Evolutionary conservation across 2,888 invertebrate genomes (phyloP).

Genomic region (Steinernema scapterisci): DNA sequence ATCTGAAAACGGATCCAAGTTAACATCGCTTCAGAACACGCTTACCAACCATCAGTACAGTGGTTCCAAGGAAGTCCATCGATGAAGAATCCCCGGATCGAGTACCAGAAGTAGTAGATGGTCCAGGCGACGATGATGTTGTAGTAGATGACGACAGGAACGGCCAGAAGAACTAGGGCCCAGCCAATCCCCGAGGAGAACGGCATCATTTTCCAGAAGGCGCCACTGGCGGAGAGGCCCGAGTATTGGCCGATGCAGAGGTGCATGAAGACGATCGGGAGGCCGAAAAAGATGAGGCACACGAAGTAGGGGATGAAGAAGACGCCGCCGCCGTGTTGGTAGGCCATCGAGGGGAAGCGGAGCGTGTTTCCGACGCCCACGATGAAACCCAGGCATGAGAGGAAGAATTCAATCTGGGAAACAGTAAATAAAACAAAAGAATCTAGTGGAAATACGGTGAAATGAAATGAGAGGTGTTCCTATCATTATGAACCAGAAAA

Average conservation of each 20-base stretch:
- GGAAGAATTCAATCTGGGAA: slow-evolving; percentile 61
- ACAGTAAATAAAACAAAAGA: too few species aligned
- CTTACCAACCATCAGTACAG: slow-evolving; percentile 48
- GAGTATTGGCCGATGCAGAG: slow-evolving; percentile 63
- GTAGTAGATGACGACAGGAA: slow-evolving; percentile 65
- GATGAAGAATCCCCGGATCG: slow-evolving; percentile 49
- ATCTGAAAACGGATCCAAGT: slow-evolving; percentile 41
- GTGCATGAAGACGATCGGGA: slow-evolving; percentile 65
- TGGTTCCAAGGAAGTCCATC: slow-evolving; percentile 54
- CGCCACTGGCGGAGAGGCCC: slow-evolving; percentile 56
- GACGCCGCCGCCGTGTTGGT: slow-evolving; percentile 59
- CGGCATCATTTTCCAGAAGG: slow-evolving; percentile 63
- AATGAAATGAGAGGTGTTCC: too few species aligned
- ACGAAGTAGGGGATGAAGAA: slow-evolving; percentile 65
- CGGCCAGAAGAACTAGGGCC: slow-evolving; percentile 62
- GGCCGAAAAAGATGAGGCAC: slow-evolving; percentile 59
- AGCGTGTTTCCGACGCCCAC: slow-evolving; percentile 65
- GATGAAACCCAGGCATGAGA: slow-evolving; percentile 64
- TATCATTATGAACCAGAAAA: too few species aligned
- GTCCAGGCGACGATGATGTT: slow-evolving; percentile 61
- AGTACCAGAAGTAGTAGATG: slow-evolving; percentile 63
- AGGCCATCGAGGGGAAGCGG: slow-evolving; percentile 63
- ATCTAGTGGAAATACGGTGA: neutral
- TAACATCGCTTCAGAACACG: neutral
- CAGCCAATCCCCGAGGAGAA: slow-evolving; percentile 65